phyloP scores from a whole-genome alignment of 2,113 vertebrate species.

The Callopanchax toddi region DNA sequence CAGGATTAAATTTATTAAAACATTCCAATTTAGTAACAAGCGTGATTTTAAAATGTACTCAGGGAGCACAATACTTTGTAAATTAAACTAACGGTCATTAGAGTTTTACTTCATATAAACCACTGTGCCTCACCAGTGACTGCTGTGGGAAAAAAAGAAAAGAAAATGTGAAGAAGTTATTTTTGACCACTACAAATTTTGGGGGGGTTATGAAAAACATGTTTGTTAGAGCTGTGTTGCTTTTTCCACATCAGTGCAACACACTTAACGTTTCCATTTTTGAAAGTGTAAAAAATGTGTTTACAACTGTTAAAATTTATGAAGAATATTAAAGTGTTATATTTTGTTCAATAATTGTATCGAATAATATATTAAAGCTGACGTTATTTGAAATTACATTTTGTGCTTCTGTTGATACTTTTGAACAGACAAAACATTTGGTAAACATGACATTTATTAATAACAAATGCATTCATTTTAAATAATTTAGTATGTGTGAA shows the following conservation, averaged over 20 bases:
- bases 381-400: not conserved
- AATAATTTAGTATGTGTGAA: no score
- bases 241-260: slow-evolving; percentile 5
- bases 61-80: slow-evolving; percentile 17
- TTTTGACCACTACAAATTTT: slow-evolving; percentile 34
- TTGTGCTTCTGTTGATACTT: not conserved
- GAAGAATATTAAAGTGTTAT: slow-evolving; percentile 16
- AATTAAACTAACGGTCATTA: not conserved
- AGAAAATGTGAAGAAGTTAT: slow-evolving; percentile 8
- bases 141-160: slow-evolving; percentile 35
- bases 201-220: slow-evolving; percentile 1
- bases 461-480: no score
- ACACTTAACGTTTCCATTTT: not conserved
- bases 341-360: slow-evolving; percentile 29
- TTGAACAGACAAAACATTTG: not conserved
- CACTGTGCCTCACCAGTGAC: slow-evolving; percentile 38
- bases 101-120: slow-evolving; percentile 1
- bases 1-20: slow-evolving; percentile 13
- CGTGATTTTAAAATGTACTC: slow-evolving; percentile 27
- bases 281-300: slow-evolving; percentile 7
- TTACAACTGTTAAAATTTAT: slow-evolving; percentile 21
- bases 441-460: no score
- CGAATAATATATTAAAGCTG: slow-evolving; percentile 47
- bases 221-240: slow-evolving; percentile 8
- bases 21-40: slow-evolving; percentile 23